Base-by-base conservation (phyloP, 1,140 invertebrate genomes). In the Episyrphus balteatus region DNA sequence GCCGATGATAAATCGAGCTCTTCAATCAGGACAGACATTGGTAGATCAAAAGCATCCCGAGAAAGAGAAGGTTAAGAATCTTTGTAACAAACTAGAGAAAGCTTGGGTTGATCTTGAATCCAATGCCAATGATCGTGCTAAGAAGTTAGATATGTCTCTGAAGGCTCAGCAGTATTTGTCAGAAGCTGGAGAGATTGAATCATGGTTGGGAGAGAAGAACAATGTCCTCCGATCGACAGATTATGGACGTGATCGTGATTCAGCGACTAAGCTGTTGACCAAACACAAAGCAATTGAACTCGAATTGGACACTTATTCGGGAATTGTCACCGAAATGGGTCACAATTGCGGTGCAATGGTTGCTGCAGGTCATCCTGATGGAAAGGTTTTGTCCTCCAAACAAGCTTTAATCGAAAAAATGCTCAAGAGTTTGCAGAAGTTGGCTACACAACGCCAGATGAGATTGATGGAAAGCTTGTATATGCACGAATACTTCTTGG, bases 201-300 rank as follows among this genome's bases (percentile, higher is more conserved):
- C 83, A 42, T 96, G 92, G 92, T 77, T 96, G 42, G 80, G 80
- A 34, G 91, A 95, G 71, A 88, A 88, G 61, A 83, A 82, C 42
- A 84, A 88, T 48, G 79, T 88, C 18, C 67, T 93, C 8, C 79
- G 77, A 37, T 87, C 85, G 18, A 84, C 80, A 6, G 90, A 93
- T 65, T 87, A 85, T 55, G 89, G 90, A 15, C 76, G 86, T 32
- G 92, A 96, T 72, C 77, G 89, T 40, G 87, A 92, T 62, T 80
- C 88, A 12, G 89, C 89, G 34, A 88, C 88, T 13, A 94, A 92
- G 71, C 73, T 95, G 33, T 73, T 95, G 2, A 92, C 92, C 8
- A 92, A 90, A 67, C 90, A 95, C 61, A 94, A 94, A 75, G 87
- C 88, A 21, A 73, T 94, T 34, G 91, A 96, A 60, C 72, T 95